Base-by-base conservation (phyloP, 2,888 invertebrate genomes). In the Drosophila basisetae region DNA sequence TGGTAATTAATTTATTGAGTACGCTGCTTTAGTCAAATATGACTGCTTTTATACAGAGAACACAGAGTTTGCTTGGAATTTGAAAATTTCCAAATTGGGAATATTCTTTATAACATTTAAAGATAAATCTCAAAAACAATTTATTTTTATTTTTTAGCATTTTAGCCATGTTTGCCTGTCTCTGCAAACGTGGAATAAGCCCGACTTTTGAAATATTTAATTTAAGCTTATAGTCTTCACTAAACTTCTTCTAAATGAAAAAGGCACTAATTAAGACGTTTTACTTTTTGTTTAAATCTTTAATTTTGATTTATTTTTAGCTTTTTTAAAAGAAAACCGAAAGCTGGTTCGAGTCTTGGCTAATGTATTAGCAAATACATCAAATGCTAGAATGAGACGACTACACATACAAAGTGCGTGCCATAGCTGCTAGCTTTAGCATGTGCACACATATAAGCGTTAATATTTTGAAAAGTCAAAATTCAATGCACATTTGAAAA, bases 391-490 rank as follows among this genome's bases (percentile, higher is more conserved):
- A 56, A 33, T 11, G 56, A 25, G 33, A n/a, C 33, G n/a, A 35
- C 28, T 25, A 35, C 13, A 55, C 37, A 4, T 0, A 3, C 4
- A 13, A 16, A 0, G 4, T 2, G 9, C 5, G 60, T 54, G n/a
- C 4, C n/a, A 61, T 68, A 78, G 72, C 76, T 68, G 4, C 1
- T 4, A 78, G 75, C 69, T 39, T 53, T 25, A 0, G 4, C 0
- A 28, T 4, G 10, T 2, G n/a, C 13, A 35, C 10, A n/a, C 16
- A 16, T 31, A 25, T 22, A 59, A 2, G 6, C 28, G 50, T 22
- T 43, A 4, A 1, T 1, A 37, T 70, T 55, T 25, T 10, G n/a
- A 52, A 55, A 41, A 35, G 4, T 9, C 4, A 0, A 43, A n/a
- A 28, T 35, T 22, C 2, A 33, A 59, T 11, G 10, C 0, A 33